phyloP scores from a whole-genome alignment of 2,797 vertebrate species.

The Gymnocypris eckloni region DNA sequence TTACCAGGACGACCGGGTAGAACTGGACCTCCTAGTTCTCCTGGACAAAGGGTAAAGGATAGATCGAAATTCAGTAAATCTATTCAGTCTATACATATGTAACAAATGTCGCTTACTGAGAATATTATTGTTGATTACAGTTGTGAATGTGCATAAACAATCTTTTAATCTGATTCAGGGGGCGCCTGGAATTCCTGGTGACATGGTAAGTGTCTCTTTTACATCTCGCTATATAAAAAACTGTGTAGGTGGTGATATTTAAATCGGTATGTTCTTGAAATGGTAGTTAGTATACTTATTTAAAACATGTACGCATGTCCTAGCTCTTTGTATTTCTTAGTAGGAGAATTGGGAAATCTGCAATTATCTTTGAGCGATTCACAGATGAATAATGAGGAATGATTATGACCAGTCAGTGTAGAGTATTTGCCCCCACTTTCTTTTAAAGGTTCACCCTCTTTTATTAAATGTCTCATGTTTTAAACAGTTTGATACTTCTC shows the following conservation, averaged over 20 bases:
- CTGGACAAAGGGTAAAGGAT: conserved; percentile 80
- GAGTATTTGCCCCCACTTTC: conserved; percentile 8
- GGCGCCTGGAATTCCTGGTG: conserved; percentile 78
- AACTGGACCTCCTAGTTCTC: conserved; percentile 84
- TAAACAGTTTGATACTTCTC: neutral
- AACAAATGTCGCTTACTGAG: neutral
- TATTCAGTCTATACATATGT: neutral
- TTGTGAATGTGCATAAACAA: conserved; percentile 35
- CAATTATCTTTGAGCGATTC: conserved; percentile 40
- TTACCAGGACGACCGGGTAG: conserved; percentile 88
- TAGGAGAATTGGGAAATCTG: conserved; percentile 7
- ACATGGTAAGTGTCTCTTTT: conserved; percentile 75
- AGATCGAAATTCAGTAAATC: conserved; percentile 16
- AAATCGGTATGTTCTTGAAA: neutral
- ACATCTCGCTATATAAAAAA: conserved; percentile 1
- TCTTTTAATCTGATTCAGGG: conserved; percentile 75
- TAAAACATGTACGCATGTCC: neutral
- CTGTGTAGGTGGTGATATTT: conserved; percentile 20
- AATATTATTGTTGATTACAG: neutral
- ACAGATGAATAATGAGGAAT: conserved; percentile 13
- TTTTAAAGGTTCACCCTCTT: neutral
- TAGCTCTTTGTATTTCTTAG: neutral
- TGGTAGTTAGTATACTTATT: neutral
- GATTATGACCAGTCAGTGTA: neutral
- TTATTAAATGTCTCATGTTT: neutral